These are phyloP conservation scores for Smithornis capensis DNA, from an alignment of 2,113 vertebrate species.

Conservation along the genomic window DNA sequence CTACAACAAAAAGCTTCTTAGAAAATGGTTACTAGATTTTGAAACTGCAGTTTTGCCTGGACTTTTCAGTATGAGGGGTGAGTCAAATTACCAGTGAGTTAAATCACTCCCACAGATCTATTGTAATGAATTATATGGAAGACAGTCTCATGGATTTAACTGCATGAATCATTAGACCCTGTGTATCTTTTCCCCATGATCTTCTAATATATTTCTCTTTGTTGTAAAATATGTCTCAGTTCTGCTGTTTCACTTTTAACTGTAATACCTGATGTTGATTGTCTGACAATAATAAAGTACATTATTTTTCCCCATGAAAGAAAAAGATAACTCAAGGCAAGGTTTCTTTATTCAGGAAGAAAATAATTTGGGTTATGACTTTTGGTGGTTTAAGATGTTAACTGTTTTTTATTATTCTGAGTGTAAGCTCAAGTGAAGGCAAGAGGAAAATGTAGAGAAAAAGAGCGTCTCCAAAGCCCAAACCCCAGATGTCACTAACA, in stretches of 20 bases:
- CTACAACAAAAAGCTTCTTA: not conserved
- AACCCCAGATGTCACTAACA: not conserved
- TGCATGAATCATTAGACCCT: not conserved
- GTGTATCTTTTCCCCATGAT: not conserved
- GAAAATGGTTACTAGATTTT: not conserved
- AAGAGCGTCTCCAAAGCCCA: not conserved
- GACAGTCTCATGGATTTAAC: not conserved
- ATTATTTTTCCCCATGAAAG: not conserved
- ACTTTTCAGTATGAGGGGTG: not conserved
- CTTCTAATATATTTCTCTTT: not conserved
- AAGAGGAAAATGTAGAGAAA: not conserved
- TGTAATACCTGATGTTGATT: not conserved
- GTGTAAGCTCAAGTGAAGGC: fast-evolving
- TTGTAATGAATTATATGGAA: not conserved
- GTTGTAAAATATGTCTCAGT: not conserved
- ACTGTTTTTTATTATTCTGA: not conserved
- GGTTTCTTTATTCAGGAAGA: not conserved
- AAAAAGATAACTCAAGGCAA: not conserved
- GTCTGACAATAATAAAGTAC: not conserved
- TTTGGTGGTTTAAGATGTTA: not conserved
- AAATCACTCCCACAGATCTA: not conserved
- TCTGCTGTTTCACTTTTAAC: not conserved
- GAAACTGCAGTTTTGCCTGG: not conserved
- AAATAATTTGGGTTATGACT: not conserved
- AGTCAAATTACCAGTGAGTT: not conserved